Base-by-base conservation (phyloP, 2,888 invertebrate genomes). In the Chydorus sphaericus region DNA sequence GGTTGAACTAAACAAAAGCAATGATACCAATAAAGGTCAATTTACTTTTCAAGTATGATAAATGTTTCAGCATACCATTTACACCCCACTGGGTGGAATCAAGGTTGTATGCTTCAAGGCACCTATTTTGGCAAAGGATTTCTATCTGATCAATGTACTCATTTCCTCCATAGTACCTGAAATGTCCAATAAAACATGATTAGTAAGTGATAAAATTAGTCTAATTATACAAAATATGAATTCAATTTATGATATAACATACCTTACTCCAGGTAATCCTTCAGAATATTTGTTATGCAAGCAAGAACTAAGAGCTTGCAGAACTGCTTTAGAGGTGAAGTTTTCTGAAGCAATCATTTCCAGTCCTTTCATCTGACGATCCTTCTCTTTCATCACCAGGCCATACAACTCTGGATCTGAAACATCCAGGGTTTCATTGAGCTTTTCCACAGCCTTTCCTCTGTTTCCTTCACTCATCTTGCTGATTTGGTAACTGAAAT, bases 331-430 rank as follows among this genome's bases (percentile, higher is more conserved):
- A 7, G 66, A 65, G 1, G 67, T 66, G 56, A 68, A 68, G 57
- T 68, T 68, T 62, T 73, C 77, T 7, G 74, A 75, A 8, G 77
- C 77, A 61, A 77, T 77, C 66, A 77, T 68, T 63, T 77, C 77
- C 36, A 77, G 65, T 2, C 77, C 76, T 49, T 66, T 63, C 16
- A 65, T 65, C 63, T 77, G 77, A 7, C 77, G 67, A 4, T 64
- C 58, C 62, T 76, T 75, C 61, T 77, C 75, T 61, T 85, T 79
- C 61, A 79, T 77, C 58, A 97, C 85, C 38, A 97, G 70, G 0
- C 78, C 75, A 67, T 79, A 85, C 16, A 94, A 75, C 69, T 94
- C 92, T 0, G 91, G 86, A 71, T 97, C 97, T n/a, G 50, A 49
- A 37, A 55, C 36, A 48, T 51, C 31, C 16, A 51, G 49, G 1